Evolutionary conservation across 2,888 invertebrate genomes (phyloP), one percentile per base, ranked within the genome.

Genomic region (Sinodicranocentrus sp.): DNA sequence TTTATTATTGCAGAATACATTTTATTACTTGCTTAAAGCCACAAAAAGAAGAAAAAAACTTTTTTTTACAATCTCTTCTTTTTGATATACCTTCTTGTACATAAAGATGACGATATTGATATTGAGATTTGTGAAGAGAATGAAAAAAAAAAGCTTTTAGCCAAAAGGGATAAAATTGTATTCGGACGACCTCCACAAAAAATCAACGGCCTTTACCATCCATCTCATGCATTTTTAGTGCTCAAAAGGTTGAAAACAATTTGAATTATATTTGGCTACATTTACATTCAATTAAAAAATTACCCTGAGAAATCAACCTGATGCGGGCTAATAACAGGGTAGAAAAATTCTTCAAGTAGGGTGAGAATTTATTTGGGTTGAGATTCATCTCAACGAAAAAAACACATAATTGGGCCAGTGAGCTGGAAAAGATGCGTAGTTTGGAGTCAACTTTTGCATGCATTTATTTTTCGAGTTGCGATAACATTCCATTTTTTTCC

Each of bases 141-240:
- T 13, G 17, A 54, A 48, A 48, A 5, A 57, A 57, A 57, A 57
- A 57, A 57, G 6, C n/a, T 61, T 61, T 61, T 61, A 26, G 61
- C 61, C 61, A 61, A 26, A 61, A 61, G 61, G 28, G 19, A 52
- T 52, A n/a, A 61, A 21, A 25, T 26, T 28, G 25, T n/a, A 28
- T 6, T 73, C 17, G n/a, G 57, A 2, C 78, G 78, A 78, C 78
- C 78, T 78, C 78, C 78, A 78, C 33, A 48, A 5, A 48, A 28
- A 28, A 10, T n/a, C 52, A 25, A 26, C 65, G 80, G 65, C 80
- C 80, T 80, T 80, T 67, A 61, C 48, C 57, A 73, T 73, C 80
- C 80, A 80, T 80, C 72, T 80, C n/a, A n/a, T 67, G 65, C 61
- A 28, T n/a, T 21, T 23, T 17, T 23, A 61, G 2, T n/a, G n/a